Evolutionary conservation across 64 coral and sea anemone species (phyloP), one percentile per base, ranked within the genome.

Genomic region (Porites lutea): DNA sequence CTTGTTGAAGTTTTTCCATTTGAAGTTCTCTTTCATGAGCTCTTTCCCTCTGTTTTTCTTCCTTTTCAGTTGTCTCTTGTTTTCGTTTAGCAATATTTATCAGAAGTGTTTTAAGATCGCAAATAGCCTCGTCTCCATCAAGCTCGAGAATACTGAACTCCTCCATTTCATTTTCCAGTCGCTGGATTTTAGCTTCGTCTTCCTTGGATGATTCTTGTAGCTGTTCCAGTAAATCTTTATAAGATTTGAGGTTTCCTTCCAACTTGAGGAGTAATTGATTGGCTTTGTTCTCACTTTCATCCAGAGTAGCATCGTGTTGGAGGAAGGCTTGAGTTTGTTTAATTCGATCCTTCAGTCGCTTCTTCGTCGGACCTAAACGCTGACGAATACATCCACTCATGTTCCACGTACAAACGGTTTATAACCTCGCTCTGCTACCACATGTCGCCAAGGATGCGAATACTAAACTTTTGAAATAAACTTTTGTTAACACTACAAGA

Each of bases 381-480:
- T 71, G 68, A 15, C 68, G 4, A 71, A 71, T 71, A 71, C 68
- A 71, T 71, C 68, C 68, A 23, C 20, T 71, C 21, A 71, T 71
- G 15, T 71, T 71, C 68, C 20, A 71, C 18, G n/a, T 71, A 37
- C n/a, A 71, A 43, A 71, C 23, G 20, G 68, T 71, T 71, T n/a
- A 71, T 8, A 78, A 78, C 48, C 75, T 78, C 75, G 51, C 52
- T 78, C 75, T 78, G 75, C 49, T 78, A 78, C 75, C 75, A 78
- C 75, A 54, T 54, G 49, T 53, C 50, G 50, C 8, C 46, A 51
- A 78, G 68, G 68, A 71, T 21, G 19, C 68, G 68, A n/a, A n/a
- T 22, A 71, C 68, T n/a, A n/a, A n/a, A n/a, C n/a, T n/a, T n/a
- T n/a, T n/a, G n/a, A n/a, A n/a, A n/a, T n/a, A n/a, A n/a, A n/a